Evolutionary conservation across 2,888 invertebrate genomes (phyloP), one percentile per base, ranked within the genome.

Genomic region (Dinocampus coccinellae): DNA sequence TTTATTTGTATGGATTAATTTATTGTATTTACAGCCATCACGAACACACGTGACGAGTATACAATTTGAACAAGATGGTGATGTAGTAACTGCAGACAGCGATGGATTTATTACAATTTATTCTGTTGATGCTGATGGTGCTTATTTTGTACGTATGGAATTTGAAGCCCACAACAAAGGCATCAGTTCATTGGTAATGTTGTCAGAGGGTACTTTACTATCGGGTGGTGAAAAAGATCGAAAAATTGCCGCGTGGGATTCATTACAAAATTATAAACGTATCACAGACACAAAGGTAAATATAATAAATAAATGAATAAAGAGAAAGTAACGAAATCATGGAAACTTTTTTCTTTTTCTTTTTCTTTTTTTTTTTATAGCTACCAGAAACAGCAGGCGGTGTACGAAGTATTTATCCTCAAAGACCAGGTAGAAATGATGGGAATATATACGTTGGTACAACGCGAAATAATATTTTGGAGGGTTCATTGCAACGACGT

Each of bases 391-490:
- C 93, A 7, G 94, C 94, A 20, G 97, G 97, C n/a, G 95, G 96
- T 2, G 94, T 97, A 0, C 91, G 96, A 53, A 95, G 95, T 73
- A 94, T 97, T 78, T 96, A 96, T 80, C 96, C 96, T 0, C 96
- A 96, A 88, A 90, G 95, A 73, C 95, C 95, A 0, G 95, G 95
- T 0, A 90, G 95, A 77, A 94, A 95, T 79, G 97, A 97, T 83
- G 96, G 96, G 6, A 95, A 95, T 83, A 92, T 97, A 77, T 97
- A 95, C 84, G 94, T 97, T 0, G 97, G 97, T 9, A 97, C 97
- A 2, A 95, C 95, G 1, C 91, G 93, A 76, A 97, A 97, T 83
- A 95, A 95, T 81, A 94, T 97, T 58, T 89, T 97, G 83, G 97
- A 97, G 86, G 97, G 97, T 6, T 96, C 96, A 0, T 87, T 97